phyloP scores from a whole-genome alignment of 2,888 invertebrate species.

The Pseudanteris insignis region DNA sequence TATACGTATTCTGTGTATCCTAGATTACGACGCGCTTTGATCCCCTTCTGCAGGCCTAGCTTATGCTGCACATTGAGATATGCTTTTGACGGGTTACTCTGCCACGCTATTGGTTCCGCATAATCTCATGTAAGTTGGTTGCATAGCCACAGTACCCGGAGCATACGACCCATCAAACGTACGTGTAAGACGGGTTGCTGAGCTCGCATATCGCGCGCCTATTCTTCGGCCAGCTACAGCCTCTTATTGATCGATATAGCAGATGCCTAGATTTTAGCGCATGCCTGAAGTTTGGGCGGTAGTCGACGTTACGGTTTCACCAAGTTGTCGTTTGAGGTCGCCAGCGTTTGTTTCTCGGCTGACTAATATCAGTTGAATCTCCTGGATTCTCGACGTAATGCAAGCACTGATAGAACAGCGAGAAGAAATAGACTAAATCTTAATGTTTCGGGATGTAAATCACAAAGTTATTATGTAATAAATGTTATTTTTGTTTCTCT shows the following conservation, averaged over 20 bases:
- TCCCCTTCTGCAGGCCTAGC: constrained; percentile 63
- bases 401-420: background rate
- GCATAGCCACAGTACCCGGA: constrained; percentile 62
- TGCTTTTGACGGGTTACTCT: constrained; percentile 62
- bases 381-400: constrained; percentile 17
- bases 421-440: background rate
- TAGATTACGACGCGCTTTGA: constrained; percentile 61
- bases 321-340: constrained; percentile 51
- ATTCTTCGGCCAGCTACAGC: constrained; percentile 16
- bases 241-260: constrained; percentile 62
- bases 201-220: constrained; percentile 14
- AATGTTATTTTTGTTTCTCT: too few species aligned
- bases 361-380: constrained; percentile 31
- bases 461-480: too few species aligned
- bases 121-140: constrained; percentile 65
- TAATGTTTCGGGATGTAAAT: background rate
- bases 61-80: constrained; percentile 60
- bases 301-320: constrained; percentile 44
- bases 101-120: constrained; percentile 60
- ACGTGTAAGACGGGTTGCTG: constrained; percentile 47
- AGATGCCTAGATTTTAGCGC: constrained; percentile 63
- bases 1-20: constrained; percentile 52
- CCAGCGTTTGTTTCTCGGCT: constrained; percentile 50
- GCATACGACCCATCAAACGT: constrained; percentile 52
- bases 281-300: constrained; percentile 49